These are phyloP conservation scores for Drosophila triauraria DNA, from an alignment of 1,140 invertebrate species.

Conservation along the genomic window DNA sequence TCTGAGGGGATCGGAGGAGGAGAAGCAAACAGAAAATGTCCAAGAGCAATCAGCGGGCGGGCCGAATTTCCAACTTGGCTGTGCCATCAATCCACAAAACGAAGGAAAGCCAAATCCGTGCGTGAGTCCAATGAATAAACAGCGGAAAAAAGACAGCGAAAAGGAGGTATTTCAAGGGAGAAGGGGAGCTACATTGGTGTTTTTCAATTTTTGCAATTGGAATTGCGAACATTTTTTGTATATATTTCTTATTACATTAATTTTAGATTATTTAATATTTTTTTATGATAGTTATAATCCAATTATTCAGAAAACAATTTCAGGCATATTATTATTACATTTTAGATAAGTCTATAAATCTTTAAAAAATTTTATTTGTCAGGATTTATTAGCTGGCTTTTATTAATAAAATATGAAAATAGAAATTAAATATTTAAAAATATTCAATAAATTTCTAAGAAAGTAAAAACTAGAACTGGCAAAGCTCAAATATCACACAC, in stretches of 20 bases:
- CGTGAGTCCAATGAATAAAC: conserved; percentile 72
- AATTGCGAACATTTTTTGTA: background rate
- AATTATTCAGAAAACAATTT: background rate
- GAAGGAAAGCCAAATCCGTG: conserved; percentile 68
- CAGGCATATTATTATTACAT: fast-evolving
- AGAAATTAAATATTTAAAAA: background rate
- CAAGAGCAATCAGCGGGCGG: conserved; percentile 63
- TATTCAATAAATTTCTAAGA: background rate
- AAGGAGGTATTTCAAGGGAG: conserved; percentile 5
- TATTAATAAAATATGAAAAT: background rate
- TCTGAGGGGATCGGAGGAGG: background rate
- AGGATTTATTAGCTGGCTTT: no score
- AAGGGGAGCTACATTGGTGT: background rate
- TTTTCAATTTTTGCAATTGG: conserved; percentile 3
- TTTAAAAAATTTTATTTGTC: background rate
- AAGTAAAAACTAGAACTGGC: background rate
- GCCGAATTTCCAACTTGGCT: conserved; percentile 43
- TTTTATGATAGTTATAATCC: no score
- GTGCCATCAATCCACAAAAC: conserved; percentile 72
- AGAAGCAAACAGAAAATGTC: conserved; percentile 52
- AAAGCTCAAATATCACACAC: background rate
- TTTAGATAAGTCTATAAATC: no score
- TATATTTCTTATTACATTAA: background rate
- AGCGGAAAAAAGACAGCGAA: conserved; percentile 43
- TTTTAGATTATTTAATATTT: background rate